These are phyloP conservation scores for Tenualosa ilisha DNA, from an alignment of 2,797 vertebrate species.

Conservation along the genomic window DNA sequence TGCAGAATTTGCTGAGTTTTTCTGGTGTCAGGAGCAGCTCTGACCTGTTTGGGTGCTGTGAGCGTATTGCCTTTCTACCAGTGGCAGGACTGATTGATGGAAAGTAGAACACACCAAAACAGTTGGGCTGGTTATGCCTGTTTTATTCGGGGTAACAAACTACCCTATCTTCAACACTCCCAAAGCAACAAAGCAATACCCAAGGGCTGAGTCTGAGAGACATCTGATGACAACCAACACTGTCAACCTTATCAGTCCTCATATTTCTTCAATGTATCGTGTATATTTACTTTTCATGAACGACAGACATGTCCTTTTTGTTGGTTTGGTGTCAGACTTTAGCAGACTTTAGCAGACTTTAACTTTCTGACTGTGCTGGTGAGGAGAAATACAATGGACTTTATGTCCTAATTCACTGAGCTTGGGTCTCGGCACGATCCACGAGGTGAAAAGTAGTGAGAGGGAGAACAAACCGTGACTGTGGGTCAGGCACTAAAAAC, in stretches of 20 bases:
- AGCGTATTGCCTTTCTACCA: background rate
- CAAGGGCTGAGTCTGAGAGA: too few species aligned
- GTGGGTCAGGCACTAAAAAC: conserved; percentile 32
- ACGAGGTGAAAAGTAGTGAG: background rate
- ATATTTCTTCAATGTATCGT: too few species aligned
- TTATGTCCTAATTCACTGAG: background rate
- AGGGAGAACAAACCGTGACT: conserved; percentile 16
- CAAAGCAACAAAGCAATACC: too few species aligned
- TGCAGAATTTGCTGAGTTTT: background rate
- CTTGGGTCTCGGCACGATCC: background rate
- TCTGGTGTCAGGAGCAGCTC: background rate
- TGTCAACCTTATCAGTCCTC: too few species aligned
- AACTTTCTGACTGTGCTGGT: background rate
- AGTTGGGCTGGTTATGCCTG: background rate
- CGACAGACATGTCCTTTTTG: background rate
- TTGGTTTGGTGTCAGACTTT: too few species aligned
- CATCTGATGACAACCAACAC: too few species aligned
- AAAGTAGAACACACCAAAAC: background rate
- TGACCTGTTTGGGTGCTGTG: background rate
- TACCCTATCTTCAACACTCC: too few species aligned
- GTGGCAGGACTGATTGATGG: background rate
- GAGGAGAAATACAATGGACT: background rate
- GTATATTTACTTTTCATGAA: too few species aligned
- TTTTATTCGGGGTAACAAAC: background rate
- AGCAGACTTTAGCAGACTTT: too few species aligned